Base-by-base conservation (phyloP, 2,888 invertebrate species). In the Lycocerus yunnanus region DNA sequence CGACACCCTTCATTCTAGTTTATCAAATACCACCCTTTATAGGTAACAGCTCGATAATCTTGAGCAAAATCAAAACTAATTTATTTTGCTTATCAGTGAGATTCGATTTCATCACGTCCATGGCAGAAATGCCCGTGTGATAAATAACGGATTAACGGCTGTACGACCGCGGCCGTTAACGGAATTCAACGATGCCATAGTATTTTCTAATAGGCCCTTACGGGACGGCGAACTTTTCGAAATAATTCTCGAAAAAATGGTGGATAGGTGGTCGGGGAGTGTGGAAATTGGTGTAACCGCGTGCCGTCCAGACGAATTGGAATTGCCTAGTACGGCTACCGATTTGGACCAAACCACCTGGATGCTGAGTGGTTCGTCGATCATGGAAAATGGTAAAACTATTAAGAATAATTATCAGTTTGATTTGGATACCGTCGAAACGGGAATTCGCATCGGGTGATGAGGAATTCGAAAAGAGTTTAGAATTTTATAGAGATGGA, bases 171-270 rank as follows among this genome's bases (percentile, higher is more conserved):
- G 96, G 78, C 95, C 97, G 5, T 90, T 94, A 78, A 95, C 95
- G 0, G 97, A 97, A 89, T 98, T 97, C 87, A 97, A 97, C 85
- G 96, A 97, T 85, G 97, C 97, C 0, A 96, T 98, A 78, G 93
- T 97, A 2, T 95, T 97, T 85, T 96, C 96, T 74, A 96, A 94
- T 85, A 90, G 97, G 69, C 95, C 97, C 0, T 87, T 98, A 66
- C 90, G 94, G 15, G 95, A 97, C 83, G 95, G 95, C 66, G 97
- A 98, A 86, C 91, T 98, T 87, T 98, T 98, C 85, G 97, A 98
- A 86, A 92, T 98, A 18, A 90, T 93, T 66, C 92, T 98, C 66
- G 97, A 97, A 84, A 94, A 93, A 82, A 94, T 97, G 92, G 95
- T 97, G 14, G 96, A 95, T 80, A 91, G 96, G 77, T 97, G 97